Evolutionary conservation across 1,140 invertebrate genomes (phyloP).

Genomic region (Conopomorpha cramerella): DNA sequence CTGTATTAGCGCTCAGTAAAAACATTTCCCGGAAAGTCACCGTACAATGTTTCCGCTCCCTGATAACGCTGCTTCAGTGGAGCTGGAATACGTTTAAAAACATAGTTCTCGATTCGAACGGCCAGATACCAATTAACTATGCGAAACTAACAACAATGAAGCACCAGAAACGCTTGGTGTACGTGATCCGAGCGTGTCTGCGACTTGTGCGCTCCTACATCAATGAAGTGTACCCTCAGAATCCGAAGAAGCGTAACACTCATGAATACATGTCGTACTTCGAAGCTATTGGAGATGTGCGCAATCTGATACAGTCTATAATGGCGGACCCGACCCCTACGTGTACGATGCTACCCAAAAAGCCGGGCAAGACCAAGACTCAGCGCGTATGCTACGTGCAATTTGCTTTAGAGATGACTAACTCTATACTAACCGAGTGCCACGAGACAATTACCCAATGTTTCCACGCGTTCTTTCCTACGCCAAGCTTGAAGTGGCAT

Average conservation of each 20-base stretch:
- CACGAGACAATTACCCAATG: slow-evolving; percentile 89
- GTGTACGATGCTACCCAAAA: slow-evolving; percentile 35
- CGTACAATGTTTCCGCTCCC: slow-evolving; percentile 82
- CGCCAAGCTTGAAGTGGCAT: slow-evolving; percentile 89
- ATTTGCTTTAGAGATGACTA: slow-evolving; percentile 63
- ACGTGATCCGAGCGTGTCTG: slow-evolving; percentile 82
- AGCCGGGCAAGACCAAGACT: slow-evolving; percentile 18
- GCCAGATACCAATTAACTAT: slow-evolving; percentile 41
- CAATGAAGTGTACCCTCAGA: slow-evolving; percentile 87
- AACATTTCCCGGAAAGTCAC: slow-evolving; percentile 80
- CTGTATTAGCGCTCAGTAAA: slow-evolving; percentile 74
- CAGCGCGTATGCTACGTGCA: slow-evolving; percentile 31
- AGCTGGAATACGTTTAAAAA: slow-evolving; percentile 79
- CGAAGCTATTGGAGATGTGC: slow-evolving; percentile 84
- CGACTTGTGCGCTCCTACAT: slow-evolving; percentile 82
- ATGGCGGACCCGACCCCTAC: slow-evolving; percentile 74
- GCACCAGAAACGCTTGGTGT: slow-evolving; percentile 81
- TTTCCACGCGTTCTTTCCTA: slow-evolving; percentile 96
- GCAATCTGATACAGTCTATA: slow-evolving; percentile 81
- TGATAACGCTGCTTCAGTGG: slow-evolving; percentile 81
- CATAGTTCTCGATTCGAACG: slow-evolving; percentile 63
- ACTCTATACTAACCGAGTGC: slow-evolving; percentile 84
- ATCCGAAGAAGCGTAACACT: slow-evolving; percentile 63
- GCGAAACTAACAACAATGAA: slow-evolving; percentile 51
- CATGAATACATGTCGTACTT: slow-evolving; percentile 77